These are phyloP conservation scores for Heliothis virescens DNA, from an alignment of 1,140 invertebrate genomes.

Conservation along the genomic window DNA sequence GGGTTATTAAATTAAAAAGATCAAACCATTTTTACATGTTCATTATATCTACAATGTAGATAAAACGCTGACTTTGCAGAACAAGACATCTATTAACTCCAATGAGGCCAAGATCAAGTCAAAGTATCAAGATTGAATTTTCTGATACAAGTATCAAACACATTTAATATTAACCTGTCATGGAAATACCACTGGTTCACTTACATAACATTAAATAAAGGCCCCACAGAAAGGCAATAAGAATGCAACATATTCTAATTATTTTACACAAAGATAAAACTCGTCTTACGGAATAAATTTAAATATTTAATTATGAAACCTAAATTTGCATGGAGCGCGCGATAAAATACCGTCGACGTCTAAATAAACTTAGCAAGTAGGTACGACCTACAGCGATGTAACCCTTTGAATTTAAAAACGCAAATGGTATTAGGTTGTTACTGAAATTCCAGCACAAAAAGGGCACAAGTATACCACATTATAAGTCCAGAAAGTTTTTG, in stretches of 20 bases:
- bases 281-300: slow-evolving; percentile 14
- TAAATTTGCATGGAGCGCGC: slow-evolving; percentile 4
- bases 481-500: background rate
- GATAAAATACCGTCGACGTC: slow-evolving; percentile 10
- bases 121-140: slow-evolving; percentile 3
- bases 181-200: slow-evolving; percentile 15
- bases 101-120: slow-evolving; percentile 19
- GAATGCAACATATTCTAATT: slow-evolving; percentile 27
- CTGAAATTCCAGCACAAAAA: background rate
- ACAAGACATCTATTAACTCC: background rate
- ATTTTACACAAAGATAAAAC: slow-evolving; percentile 22
- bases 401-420: background rate
- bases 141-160: slow-evolving; percentile 4
- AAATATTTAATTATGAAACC: slow-evolving; percentile 16
- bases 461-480: background rate
- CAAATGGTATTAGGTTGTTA: slow-evolving; percentile 11
- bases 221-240: slow-evolving; percentile 10
- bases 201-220: slow-evolving; percentile 34
- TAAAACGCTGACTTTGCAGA: background rate
- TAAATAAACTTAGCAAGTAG: slow-evolving; percentile 7
- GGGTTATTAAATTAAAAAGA: too few species aligned
- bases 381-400: slow-evolving; percentile 19
- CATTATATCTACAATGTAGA: too few species aligned
- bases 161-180: slow-evolving; percentile 7
- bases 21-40: too few species aligned